Evolutionary conservation across 2,888 invertebrate species (phyloP).

Genomic region (Lepidocyrtinus sp.): DNA sequence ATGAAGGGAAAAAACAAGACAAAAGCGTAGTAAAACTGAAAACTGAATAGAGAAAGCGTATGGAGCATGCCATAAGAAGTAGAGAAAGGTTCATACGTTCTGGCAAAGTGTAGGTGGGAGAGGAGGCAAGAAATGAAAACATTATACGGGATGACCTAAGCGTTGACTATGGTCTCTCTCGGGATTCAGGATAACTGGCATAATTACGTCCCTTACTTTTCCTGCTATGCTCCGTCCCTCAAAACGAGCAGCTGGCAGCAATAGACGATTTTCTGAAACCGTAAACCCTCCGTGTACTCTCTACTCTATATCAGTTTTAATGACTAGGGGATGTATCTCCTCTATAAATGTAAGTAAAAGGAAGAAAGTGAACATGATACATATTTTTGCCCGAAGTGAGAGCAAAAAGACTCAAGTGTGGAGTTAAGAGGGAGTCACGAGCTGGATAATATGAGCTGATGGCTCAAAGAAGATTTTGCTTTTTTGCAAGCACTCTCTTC

Average conservation of each 20-base stretch:
- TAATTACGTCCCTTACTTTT: conserved; percentile 57
- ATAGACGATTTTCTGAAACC: conserved; percentile 23
- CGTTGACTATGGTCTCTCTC: conserved; percentile 60
- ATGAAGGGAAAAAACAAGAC: conserved; percentile 43
- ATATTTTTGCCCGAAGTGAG: conserved; percentile 42
- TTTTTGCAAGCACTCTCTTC: conserved; percentile 34
- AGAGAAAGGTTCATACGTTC: too few relatives aligned
- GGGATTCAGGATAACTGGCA: conserved; percentile 60
- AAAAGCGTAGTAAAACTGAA: conserved; percentile 31
- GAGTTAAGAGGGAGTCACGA: conserved; percentile 49
- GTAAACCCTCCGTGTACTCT: conserved; percentile 13
- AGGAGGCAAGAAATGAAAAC: conserved; percentile 48
- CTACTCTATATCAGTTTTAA: conserved; percentile 6
- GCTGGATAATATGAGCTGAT: conserved; percentile 53
- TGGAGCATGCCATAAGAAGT: conserved; percentile 30
- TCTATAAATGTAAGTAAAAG: conserved; percentile 4
- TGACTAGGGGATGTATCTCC: conserved; percentile 16
- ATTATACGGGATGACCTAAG: conserved; percentile 61
- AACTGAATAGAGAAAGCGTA: conserved; percentile 49
- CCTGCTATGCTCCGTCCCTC: conserved; percentile 24
- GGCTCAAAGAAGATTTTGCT: conserved; percentile 38
- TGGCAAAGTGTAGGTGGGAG: not conserved
- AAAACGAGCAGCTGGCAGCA: conserved; percentile 55
- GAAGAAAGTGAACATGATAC: conserved; percentile 23
- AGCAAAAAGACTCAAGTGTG: conserved; percentile 27